Conservation (phyloP, 2,113 vertebrate species). For the Urocitellus parryii region DNA sequence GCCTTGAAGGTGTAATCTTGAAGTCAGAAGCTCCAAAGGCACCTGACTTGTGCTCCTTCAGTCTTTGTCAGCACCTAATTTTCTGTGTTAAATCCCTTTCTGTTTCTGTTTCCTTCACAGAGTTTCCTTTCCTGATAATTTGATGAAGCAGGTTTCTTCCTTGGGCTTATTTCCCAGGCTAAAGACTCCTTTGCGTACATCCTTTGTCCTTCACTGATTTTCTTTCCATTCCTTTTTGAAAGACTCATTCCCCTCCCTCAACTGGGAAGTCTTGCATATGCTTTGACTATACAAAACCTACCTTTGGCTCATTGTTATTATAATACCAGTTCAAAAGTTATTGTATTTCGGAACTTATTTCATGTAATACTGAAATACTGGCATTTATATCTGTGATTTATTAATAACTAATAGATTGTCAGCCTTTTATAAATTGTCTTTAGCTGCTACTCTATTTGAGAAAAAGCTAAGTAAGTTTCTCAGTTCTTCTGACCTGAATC, state of each 20-base stretch:
- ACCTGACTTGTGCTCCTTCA: not conserved
- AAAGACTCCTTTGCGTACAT: not conserved
- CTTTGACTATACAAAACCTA: not conserved
- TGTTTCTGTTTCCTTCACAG: conserved; percentile 15
- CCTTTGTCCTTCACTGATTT: not conserved
- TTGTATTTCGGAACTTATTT: conserved; percentile 37
- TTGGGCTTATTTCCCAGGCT: not conserved
- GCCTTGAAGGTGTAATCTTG: not conserved
- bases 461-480: conserved; percentile 42
- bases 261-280: not conserved
- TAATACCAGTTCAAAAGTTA: not conserved
- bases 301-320: not conserved
- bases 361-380: not conserved
- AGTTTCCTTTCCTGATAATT: conserved; percentile 33
- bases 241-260: not conserved
- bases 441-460: conserved; percentile 31
- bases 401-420: conserved; percentile 9
- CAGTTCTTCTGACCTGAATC: not conserved
- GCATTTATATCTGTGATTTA: conserved; percentile 4
- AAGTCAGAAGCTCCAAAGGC: not conserved
- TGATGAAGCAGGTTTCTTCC: not conserved
- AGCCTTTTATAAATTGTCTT: conserved; percentile 19
- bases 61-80: not conserved
- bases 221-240: not conserved
- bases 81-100: not conserved